These are phyloP conservation scores for Metridium senile DNA, from an alignment of 92 coral and sea anemone genomes.

Conservation along the genomic window DNA sequence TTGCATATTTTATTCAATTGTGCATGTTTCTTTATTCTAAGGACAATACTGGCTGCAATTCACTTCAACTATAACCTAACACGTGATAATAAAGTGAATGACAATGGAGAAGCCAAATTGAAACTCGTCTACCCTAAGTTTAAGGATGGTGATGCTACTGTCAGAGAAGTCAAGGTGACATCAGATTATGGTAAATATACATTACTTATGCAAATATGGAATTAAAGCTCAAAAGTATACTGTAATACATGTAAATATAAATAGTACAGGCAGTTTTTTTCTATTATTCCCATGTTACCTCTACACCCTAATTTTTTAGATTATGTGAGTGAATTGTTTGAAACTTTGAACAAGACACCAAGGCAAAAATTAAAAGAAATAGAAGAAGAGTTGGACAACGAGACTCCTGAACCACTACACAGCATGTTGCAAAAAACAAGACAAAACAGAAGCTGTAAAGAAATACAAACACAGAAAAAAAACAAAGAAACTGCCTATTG, in stretches of 20 bases:
- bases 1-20: too few relatives aligned
- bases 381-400: conserved; percentile 3
- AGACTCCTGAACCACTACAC: conserved; percentile 16
- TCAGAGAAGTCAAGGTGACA: conserved; percentile 28
- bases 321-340: conserved; percentile 25
- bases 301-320: too few relatives aligned
- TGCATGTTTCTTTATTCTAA: too few relatives aligned
- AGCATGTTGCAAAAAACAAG: conserved; percentile 19
- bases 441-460: not conserved
- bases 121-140: too few relatives aligned
- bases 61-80: conserved; percentile 18
- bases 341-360: not conserved
- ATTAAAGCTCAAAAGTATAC: not conserved
- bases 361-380: not conserved
- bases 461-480: not conserved
- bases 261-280: too few relatives aligned
- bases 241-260: too few relatives aligned
- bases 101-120: conserved; percentile 6
- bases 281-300: too few relatives aligned
- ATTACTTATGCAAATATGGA: not conserved
- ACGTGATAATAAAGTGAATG: conserved; percentile 2
- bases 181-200: conserved; percentile 31
- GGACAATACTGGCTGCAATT: not conserved
- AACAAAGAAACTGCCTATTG: not conserved
- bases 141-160: conserved; percentile 43